Evolutionary conservation across 1,140 invertebrate species (phyloP), one percentile per base, ranked within the genome.

Genomic region (Cyphomyrmex costatus): DNA sequence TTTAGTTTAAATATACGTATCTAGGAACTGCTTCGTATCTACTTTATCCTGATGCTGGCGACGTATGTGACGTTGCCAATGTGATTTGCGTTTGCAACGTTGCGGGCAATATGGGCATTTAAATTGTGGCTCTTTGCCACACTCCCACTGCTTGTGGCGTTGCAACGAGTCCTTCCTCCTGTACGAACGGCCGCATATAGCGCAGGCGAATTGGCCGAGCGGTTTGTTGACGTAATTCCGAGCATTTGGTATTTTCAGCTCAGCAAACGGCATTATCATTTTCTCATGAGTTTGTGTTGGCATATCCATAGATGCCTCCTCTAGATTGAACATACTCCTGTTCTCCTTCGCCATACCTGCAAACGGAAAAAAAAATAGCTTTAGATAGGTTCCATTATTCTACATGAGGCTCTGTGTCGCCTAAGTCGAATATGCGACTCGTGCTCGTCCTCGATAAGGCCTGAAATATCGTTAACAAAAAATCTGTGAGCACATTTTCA

Each of bases 41-140:
- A 95, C 93, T 89, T 95, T 95, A 63, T 96, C 95, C 27, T 94
- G 91, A 82, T 96, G 96, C 70, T 96, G 96, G 2, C 96, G 93
- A 56, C 95, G 93, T 53, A 96, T 96, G 89, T 96, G 96, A n/a
- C 96, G 92, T 19, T 96, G 91, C 92, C 96, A 96, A 73, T 96
- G 96, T 2, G 95, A 95, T 89, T 96, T 96, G 27, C 96, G 94
- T 86, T 96, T 96, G 90, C 95, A 96, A 46, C 95, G 95, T 74
- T 96, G 96, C 0, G 96, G 95, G 92, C 97, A 97, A 88, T 96
- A 96, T 10, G 96, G 95, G 90, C 97, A 97, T 24, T 96, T 96
- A 88, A 97, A 97, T 46, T 96, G 96, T 19, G 97, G 97, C 83
- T 96, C 96, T 46, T 97, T 96, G 70, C 96, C 96, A 92, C 97